Evolutionary conservation across 2,888 invertebrate genomes (phyloP).

Genomic region (Melanchra persicariae): DNA sequence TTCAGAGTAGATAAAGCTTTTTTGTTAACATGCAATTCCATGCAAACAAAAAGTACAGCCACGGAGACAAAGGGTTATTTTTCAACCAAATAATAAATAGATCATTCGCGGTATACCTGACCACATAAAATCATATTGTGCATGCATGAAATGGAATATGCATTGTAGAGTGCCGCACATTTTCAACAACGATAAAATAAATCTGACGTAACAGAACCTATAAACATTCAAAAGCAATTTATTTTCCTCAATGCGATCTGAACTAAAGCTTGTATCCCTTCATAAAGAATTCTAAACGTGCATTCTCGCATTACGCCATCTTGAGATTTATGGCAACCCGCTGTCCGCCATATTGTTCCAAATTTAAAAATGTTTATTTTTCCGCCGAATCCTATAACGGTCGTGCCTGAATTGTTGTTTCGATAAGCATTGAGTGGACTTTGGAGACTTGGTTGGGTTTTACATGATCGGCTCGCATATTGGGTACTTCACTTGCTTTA

Average conservation of each 20-base stretch:
- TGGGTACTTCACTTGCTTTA: slow-evolving; percentile 63
- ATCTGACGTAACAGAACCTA: slow-evolving; percentile 64
- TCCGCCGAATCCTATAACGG: slow-evolving; percentile 76
- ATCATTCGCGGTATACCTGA: slow-evolving; percentile 41
- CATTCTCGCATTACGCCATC: slow-evolving; percentile 87
- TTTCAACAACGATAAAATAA: slow-evolving; percentile 60
- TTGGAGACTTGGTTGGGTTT: slow-evolving; percentile 77
- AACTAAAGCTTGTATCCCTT: slow-evolving; percentile 82
- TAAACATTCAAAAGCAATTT: slow-evolving; percentile 76
- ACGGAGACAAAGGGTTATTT: slow-evolving; percentile 4
- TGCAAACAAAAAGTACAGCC: slow-evolving; percentile 15
- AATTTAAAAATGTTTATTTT: slow-evolving; percentile 88
- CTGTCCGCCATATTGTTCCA: slow-evolving; percentile 89
- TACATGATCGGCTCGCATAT: slow-evolving; percentile 72
- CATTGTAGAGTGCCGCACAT: slow-evolving; percentile 51
- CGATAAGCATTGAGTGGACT: slow-evolving; percentile 76
- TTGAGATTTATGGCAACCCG: slow-evolving; percentile 88
- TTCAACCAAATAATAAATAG: slow-evolving; percentile 43
- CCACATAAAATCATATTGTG: slow-evolving; percentile 47
- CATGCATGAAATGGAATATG: slow-evolving; percentile 55
- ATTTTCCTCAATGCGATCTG: slow-evolving; percentile 76
- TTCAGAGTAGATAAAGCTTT: slow-evolving; percentile 6
- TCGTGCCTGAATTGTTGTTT: slow-evolving; percentile 71
- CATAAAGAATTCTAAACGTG: slow-evolving; percentile 87
- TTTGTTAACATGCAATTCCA: slow-evolving; percentile 12